Percentiles rank a stretch among this genome's conserved stretches.
Conservation (phyloP, 2,888 invertebrate genomes). For the Drosophila fulvimacula region DNA sequence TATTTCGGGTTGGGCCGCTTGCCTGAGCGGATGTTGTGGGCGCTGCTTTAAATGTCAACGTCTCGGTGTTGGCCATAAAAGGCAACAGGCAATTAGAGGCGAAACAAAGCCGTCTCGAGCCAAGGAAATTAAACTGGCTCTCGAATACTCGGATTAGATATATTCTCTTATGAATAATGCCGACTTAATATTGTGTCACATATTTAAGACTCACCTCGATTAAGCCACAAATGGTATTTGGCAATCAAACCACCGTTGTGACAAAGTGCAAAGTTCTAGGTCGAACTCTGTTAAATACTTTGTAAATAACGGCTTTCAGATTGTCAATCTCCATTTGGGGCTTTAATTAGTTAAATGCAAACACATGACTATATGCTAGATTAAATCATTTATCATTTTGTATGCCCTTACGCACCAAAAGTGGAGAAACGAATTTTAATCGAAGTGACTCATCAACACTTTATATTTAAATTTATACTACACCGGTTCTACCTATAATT, state of each 20-base stretch:
- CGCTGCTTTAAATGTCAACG: constrained; percentile 71
- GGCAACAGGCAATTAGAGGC: constrained; percentile 66
- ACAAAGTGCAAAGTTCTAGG: constrained; percentile 44
- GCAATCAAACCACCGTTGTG: constrained; percentile 8
- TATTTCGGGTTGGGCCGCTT: constrained; percentile 59
- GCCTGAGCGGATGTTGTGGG: constrained; percentile 72
- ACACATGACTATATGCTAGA: background rate
- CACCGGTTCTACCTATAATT: background rate
- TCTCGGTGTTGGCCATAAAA: constrained; percentile 57
- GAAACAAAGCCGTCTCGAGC: constrained; percentile 27
- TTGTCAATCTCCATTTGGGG: constrained; percentile 19
- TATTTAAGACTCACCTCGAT: constrained; percentile 12
- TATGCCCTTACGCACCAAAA: background rate
- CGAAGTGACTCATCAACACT: background rate
- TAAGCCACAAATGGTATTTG: constrained; percentile 32
- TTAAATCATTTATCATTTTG: background rate
- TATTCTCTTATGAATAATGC: constrained; percentile 27
- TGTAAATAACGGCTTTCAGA: background rate
- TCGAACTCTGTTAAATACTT: constrained; percentile 6
- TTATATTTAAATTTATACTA: background rate
- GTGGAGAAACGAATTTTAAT: background rate
- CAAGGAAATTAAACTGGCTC: constrained; percentile 39
- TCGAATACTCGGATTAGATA: constrained; percentile 48
- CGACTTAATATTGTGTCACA: background rate
- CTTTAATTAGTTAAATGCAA: constrained; percentile 7